These are phyloP conservation scores for Dasysyrphus albostriatus DNA, from an alignment of 2,888 invertebrate species.

Conservation along the genomic window DNA sequence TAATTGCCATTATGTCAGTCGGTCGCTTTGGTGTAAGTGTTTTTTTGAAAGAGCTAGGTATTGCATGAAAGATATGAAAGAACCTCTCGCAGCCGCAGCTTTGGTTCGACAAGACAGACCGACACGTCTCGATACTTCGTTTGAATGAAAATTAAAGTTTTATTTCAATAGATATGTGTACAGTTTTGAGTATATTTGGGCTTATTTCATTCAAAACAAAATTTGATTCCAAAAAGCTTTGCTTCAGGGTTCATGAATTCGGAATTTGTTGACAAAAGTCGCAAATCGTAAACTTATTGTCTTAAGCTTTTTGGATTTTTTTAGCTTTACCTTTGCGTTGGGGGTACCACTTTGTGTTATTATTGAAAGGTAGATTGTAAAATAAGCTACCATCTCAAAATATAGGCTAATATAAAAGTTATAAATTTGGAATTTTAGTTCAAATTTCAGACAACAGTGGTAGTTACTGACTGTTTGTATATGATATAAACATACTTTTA, in stretches of 20 bases:
- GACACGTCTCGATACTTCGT: not conserved
- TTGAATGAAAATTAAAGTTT: conserved; percentile 9
- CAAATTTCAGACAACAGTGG: too few relatives aligned
- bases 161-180: not conserved
- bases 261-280: conserved; percentile 2
- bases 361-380: not conserved
- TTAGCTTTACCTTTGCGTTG: not conserved
- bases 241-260: not conserved
- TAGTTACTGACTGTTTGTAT: too few relatives aligned
- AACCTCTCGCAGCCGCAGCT: conserved; percentile 14
- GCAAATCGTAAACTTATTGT: not conserved
- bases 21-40: conserved; percentile 11
- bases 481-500: too few relatives aligned
- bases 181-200: not conserved
- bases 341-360: not conserved
- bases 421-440: not conserved
- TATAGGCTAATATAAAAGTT: not conserved
- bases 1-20: conserved; percentile 47
- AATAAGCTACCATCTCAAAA: not conserved
- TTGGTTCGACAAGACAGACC: not conserved
- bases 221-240: conserved; percentile 13
- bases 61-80: not conserved
- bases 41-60: conserved; percentile 7
- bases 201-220: conserved; percentile 14
- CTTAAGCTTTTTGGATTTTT: not conserved